Evolutionary conservation across 1,140 invertebrate species (phyloP).

Genomic region (Hyles vespertilio): DNA sequence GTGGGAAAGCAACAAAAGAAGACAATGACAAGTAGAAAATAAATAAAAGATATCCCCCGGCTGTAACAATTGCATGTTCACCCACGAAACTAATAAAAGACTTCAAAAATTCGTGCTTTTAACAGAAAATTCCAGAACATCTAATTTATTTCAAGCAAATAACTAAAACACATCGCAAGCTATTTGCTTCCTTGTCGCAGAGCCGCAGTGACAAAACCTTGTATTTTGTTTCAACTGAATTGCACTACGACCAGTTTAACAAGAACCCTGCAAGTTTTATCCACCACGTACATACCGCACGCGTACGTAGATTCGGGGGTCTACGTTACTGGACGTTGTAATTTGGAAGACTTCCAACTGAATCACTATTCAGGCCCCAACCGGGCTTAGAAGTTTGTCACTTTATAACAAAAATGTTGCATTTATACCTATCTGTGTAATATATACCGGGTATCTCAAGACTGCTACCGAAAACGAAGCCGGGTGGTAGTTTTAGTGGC

Average conservation of each 20-base stretch:
- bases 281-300: not conserved
- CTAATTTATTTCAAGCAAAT: conserved; percentile 2
- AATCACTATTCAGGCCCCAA: conserved; percentile 29
- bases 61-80: too few relatives aligned
- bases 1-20: too few relatives aligned
- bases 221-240: conserved; percentile 18
- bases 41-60: too few relatives aligned
- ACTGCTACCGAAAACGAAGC: too few relatives aligned
- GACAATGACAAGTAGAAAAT: too few relatives aligned
- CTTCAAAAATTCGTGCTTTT: too few relatives aligned
- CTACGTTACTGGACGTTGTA: conserved; percentile 7
- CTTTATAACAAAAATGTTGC: too few relatives aligned
- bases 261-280: conserved; percentile 11
- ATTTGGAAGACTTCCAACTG: conserved; percentile 33
- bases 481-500: too few relatives aligned
- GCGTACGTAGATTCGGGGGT: conserved; percentile 7
- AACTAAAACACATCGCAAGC: not conserved
- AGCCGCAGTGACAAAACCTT: conserved; percentile 8
- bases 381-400: too few relatives aligned
- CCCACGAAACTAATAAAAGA: too few relatives aligned
- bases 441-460: too few relatives aligned
- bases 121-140: not conserved
- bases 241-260: conserved; percentile 8
- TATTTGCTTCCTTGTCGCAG: conserved; percentile 11
- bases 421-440: too few relatives aligned